phyloP scores from a whole-genome alignment of 1,140 invertebrate species.

The Pogonomyrmex barbatus region DNA sequence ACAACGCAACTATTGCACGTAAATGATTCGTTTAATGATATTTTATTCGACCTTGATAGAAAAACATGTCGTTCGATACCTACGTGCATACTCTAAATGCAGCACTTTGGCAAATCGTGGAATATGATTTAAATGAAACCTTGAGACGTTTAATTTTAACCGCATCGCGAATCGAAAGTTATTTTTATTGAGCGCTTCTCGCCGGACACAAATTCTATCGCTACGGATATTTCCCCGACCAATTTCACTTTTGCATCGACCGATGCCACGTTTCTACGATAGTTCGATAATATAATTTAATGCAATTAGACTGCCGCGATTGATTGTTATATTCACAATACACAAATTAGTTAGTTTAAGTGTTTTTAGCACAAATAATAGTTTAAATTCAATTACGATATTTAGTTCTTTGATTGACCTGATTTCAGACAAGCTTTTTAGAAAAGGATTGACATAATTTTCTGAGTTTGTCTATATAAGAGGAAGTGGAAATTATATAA shows the following conservation, averaged over 20 bases:
- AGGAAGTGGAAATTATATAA: neutral
- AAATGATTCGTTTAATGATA: constrained; percentile 23
- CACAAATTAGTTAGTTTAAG: too few relatives aligned
- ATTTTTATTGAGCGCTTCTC: constrained; percentile 58
- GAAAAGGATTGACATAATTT: constrained; percentile 4
- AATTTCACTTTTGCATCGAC: constrained; percentile 54
- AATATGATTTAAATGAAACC: constrained; percentile 63
- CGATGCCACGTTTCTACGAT: constrained; percentile 38
- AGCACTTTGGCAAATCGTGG: constrained; percentile 32
- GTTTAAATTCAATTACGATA: constrained; percentile 35
- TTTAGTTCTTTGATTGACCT: neutral
- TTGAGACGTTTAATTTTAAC: constrained; percentile 64
- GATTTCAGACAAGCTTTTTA: constrained; percentile 12
- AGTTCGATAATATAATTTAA: constrained; percentile 39
- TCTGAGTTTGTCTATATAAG: neutral
- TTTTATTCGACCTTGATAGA: constrained; percentile 54
- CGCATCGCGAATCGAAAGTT: constrained; percentile 58
- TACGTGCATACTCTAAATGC: constrained; percentile 35
- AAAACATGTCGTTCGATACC: constrained; percentile 50
- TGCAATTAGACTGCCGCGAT: neutral
- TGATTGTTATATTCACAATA: constrained; percentile 44
- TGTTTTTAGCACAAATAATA: constrained; percentile 19
- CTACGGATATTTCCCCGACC: constrained; percentile 29
- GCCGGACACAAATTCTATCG: constrained; percentile 52
- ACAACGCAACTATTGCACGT: neutral